Evolutionary conservation across 2,113 vertebrate genomes (phyloP), one percentile per base, ranked within the genome.

Genomic region (Genyomyrus donnyi): DNA sequence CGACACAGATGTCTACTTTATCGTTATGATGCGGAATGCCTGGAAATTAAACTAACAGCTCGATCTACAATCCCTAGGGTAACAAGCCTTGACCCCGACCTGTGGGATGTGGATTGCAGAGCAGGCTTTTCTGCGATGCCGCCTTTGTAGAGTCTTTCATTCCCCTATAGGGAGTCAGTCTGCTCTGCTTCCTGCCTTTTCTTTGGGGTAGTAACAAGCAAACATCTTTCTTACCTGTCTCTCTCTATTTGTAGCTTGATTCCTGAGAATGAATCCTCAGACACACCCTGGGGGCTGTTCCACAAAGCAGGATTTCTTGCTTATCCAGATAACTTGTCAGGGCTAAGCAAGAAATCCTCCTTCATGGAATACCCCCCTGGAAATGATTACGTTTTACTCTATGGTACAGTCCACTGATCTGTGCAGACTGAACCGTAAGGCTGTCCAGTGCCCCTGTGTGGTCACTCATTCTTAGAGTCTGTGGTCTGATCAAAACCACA

Each of bases 1-100:
- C 45, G 97, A 97, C 91, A 97, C 96, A 0, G 97, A 98, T 15
- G 77, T 96, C 91, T 97, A 97, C 93, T 98, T 98, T 90, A 97
- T 97, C 46, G 0, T 97, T 93, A 97, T 97, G 97, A 97, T 97
- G 97, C 97, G 92, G 92, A 97, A 94, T 0, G 95, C 96, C 85
- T 98, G 97, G 97, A 96, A 96, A 91, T 93, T 97, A 91, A 90
- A 93, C 50, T 92, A 91, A 92, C n/a, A 11, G 87, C 89, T 86
- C 80, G 21, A 83, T 24, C 89, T 70, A 45, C 90, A 53, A 89
- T 9, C 85, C 90, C 58, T 87, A 90, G 91, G 93, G 92, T 93
- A 93, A 94, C 92, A 24, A 91, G 49, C 80, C 42, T 77, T 85
- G 52, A 50, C 53, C 27, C 35, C 27, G 0, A 74, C 13, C 35